Percentiles rank a stretch among this genome's conserved stretches.
Evolutionary conservation across 1,140 invertebrate genomes (phyloP).

Genomic region (Zaprionus camerounensis): DNA sequence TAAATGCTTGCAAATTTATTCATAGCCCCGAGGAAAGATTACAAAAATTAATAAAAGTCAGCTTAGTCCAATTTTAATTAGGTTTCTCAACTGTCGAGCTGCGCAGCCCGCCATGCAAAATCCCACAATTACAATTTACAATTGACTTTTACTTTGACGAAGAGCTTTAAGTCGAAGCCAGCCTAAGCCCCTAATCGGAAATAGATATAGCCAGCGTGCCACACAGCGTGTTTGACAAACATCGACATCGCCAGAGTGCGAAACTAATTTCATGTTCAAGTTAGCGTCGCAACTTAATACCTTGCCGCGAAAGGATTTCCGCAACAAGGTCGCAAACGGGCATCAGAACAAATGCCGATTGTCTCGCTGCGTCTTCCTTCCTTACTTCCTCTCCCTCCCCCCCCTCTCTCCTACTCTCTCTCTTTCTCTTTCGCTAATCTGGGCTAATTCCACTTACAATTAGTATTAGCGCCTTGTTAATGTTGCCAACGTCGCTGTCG

Average conservation of each 20-base stretch:
- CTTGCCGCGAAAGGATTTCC: slow-evolving; percentile 51
- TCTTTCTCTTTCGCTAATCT: slow-evolving; percentile 63
- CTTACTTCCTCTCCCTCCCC: background rate
- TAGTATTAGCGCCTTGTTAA: slow-evolving; percentile 81
- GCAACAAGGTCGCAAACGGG: slow-evolving; percentile 57
- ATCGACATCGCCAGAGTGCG: background rate
- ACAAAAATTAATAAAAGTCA: slow-evolving; percentile 75
- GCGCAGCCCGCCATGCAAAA: slow-evolving; percentile 49
- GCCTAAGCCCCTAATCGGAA: slow-evolving; percentile 19
- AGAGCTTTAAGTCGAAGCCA: slow-evolving; percentile 26
- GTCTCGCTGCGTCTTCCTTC: background rate
- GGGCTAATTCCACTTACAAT: slow-evolving; percentile 81
- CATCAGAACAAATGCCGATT: slow-evolving; percentile 65
- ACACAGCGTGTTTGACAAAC: background rate
- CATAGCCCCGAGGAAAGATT: slow-evolving; percentile 66
- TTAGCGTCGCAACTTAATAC: slow-evolving; percentile 24
- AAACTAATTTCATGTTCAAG: slow-evolving; percentile 27
- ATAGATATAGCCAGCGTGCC: slow-evolving; percentile 7
- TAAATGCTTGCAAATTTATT: slow-evolving; percentile 65
- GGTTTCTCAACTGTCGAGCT: slow-evolving; percentile 40
- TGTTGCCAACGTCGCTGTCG: slow-evolving; percentile 36
- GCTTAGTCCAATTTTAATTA: slow-evolving; percentile 73
- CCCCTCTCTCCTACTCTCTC: background rate
- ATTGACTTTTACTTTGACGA: slow-evolving; percentile 63
- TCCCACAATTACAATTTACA: slow-evolving; percentile 61